Evolutionary conservation across 92 coral and sea anemone species (phyloP).

Genomic region (Porites evermanni): DNA sequence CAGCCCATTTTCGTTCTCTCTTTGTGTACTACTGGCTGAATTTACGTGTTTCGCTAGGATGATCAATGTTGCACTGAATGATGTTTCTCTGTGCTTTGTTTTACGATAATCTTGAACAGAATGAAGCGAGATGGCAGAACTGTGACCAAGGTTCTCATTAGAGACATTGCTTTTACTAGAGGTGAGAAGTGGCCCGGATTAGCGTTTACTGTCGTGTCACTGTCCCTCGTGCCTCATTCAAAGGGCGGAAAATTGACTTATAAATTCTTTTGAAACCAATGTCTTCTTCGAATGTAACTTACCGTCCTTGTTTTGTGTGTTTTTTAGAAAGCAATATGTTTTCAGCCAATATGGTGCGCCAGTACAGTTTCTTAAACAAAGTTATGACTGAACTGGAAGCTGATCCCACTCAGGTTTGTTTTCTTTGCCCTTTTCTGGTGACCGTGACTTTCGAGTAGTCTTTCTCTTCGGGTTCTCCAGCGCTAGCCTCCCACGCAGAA

Average conservation of each 20-base stretch:
- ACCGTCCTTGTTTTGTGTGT: neutral
- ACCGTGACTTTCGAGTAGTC: no score
- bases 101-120: conserved; percentile 45
- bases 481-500: no score
- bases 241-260: no score
- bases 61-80: no score
- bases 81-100: neutral
- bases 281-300: neutral
- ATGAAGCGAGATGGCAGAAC: conserved; percentile 92
- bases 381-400: conserved; percentile 72
- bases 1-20: no score
- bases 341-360: conserved; percentile 87
- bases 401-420: conserved; percentile 79
- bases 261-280: no score
- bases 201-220: no score
- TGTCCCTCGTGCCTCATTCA: no score
- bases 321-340: conserved; percentile 81
- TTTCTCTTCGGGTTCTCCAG: no score
- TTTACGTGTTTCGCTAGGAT: no score
- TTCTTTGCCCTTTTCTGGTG: no score
- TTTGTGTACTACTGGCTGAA: no score
- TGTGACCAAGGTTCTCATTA: conserved; percentile 78
- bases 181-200: conserved; percentile 42
- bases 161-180: conserved; percentile 75
- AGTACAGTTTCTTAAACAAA: conserved; percentile 80